A percentile compares a stretch with the other conserved stretches of the same genome.
These are phyloP conservation scores for Nomia melanderi DNA, from an alignment of 1,140 invertebrate genomes.

Conservation along the genomic window DNA sequence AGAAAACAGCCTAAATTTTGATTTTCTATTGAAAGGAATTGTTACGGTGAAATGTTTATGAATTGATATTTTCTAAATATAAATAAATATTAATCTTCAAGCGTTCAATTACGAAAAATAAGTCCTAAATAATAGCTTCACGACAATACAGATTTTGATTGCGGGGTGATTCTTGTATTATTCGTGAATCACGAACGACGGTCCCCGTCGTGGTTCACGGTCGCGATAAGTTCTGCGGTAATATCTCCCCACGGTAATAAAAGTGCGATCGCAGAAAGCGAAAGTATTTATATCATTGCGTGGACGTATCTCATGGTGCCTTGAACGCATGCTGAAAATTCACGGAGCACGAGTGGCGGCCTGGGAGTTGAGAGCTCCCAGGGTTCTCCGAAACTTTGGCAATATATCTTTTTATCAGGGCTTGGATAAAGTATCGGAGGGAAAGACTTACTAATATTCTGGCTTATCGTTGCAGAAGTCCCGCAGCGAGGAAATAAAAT, in stretches of 20 bases:
- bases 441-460: conserved; percentile 37
- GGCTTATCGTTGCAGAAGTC: conserved; percentile 22
- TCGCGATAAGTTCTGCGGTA: conserved; percentile 5
- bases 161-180: not conserved
- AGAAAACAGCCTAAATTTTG: no score
- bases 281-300: conserved; percentile 43
- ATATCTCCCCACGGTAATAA: conserved; percentile 60
- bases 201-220: conserved; percentile 5
- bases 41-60: no score
- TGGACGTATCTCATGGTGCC: not conserved
- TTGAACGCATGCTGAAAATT: not conserved
- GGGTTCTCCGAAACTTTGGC: conserved; percentile 19
- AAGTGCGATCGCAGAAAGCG: conserved; percentile 49
- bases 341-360: not conserved
- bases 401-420: conserved; percentile 48
- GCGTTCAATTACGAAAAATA: no score
- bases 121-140: not conserved
- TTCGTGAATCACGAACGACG: not conserved
- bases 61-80: no score
- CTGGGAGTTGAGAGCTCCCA: not conserved
- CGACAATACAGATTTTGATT: not conserved
- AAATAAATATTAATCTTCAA: no score
- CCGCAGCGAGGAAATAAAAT: not conserved
- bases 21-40: no score
- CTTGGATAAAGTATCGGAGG: conserved; percentile 8